These are phyloP conservation scores for Megalopta genalis DNA, from an alignment of 1,140 invertebrate genomes.

Conservation along the genomic window DNA sequence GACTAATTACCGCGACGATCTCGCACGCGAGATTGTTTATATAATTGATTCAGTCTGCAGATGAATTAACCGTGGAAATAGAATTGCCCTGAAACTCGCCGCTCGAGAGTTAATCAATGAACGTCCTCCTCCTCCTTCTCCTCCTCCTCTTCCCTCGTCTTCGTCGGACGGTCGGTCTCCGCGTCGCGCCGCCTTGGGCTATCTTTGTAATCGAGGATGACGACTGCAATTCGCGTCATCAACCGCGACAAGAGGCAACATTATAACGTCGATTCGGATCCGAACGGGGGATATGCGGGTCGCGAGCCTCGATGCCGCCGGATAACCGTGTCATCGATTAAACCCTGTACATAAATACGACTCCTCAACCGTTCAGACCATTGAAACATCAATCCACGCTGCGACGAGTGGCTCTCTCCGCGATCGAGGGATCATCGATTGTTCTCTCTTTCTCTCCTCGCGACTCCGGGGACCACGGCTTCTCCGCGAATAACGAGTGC, in stretches of 20 bases:
- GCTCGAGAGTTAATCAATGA: conserved; percentile 40
- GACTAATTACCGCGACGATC: neutral
- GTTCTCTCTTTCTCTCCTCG: neutral
- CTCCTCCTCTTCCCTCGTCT: neutral
- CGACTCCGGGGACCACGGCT: too few species aligned
- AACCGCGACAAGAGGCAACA: conserved; percentile 49
- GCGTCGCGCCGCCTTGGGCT: conserved; percentile 7
- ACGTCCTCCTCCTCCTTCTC: conserved; percentile 29
- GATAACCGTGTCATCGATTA: conserved; percentile 62
- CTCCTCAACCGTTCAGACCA: neutral
- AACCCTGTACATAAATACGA: conserved; percentile 43
- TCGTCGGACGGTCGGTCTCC: too few species aligned
- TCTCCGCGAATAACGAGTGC: neutral
- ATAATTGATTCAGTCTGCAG: conserved; percentile 35
- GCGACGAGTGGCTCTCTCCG: neutral
- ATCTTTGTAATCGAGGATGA: conserved; percentile 54
- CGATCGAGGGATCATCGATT: neutral
- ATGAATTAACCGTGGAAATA: conserved; percentile 47
- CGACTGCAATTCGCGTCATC: conserved; percentile 55
- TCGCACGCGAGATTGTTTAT: conserved; percentile 30
- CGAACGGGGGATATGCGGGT: conserved; percentile 41
- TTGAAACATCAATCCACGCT: neutral
- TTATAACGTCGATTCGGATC: conserved; percentile 37
- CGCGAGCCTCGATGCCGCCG: conserved; percentile 33
- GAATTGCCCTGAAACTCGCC: conserved; percentile 17